phyloP scores from a whole-genome alignment of 2,888 invertebrate genomes.

The Ephialtes manifestator region DNA sequence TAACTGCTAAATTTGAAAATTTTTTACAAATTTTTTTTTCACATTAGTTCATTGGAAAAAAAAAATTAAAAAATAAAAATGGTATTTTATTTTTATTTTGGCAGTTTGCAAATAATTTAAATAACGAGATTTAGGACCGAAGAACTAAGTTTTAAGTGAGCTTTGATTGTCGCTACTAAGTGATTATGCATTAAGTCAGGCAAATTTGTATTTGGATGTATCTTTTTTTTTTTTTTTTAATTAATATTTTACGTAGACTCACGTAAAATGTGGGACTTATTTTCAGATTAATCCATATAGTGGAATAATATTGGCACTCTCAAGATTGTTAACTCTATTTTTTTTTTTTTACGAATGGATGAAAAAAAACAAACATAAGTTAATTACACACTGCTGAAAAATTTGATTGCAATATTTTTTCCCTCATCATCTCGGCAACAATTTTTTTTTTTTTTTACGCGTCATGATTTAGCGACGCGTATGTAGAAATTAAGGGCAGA shows the following conservation, averaged over 20 bases:
- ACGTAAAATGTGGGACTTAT: background rate
- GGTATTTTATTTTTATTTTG: background rate
- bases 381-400: background rate
- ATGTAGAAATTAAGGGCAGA: too few species aligned
- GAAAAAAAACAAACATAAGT: background rate
- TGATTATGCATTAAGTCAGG: background rate
- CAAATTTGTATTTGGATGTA: background rate
- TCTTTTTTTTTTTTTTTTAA: too few species aligned
- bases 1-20: background rate
- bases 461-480: background rate
- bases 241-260: background rate
- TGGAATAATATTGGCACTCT: background rate
- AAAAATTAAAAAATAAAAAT: background rate
- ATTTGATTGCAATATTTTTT: too few species aligned
- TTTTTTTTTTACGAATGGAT: background rate
- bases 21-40: background rate
- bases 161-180: background rate
- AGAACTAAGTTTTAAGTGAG: background rate
- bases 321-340: background rate
- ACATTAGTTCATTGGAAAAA: background rate
- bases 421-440: background rate
- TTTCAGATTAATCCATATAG: background rate
- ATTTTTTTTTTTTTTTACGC: background rate
- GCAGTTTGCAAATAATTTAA: conserved; percentile 17
- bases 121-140: conserved; percentile 4